Evolutionary conservation across 2,888 invertebrate genomes (phyloP).

Genomic region (Apotomis capreana): DNA sequence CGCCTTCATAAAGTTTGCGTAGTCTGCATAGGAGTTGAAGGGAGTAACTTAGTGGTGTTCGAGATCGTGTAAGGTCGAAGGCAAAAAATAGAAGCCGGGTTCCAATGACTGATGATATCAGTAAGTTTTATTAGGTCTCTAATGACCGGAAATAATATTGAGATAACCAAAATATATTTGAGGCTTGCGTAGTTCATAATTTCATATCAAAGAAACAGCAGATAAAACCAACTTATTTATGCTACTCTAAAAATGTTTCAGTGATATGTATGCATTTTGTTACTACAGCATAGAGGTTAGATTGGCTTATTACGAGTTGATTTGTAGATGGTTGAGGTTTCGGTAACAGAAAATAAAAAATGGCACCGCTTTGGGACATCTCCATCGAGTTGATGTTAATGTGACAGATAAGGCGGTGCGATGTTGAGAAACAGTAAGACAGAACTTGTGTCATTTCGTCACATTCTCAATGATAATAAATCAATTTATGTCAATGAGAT

Average conservation of each 20-base stretch:
- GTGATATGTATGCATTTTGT: conserved; percentile 7
- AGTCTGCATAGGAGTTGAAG: not conserved
- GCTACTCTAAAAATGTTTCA: not conserved
- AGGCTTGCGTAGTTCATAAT: conserved; percentile 35
- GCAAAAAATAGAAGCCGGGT: conserved; percentile 26
- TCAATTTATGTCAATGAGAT: conserved; percentile 77
- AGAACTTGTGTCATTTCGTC: conserved; percentile 64
- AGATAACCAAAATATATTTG: conserved; percentile 46
- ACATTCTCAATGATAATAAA: conserved; percentile 71
- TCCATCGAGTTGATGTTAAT: conserved; percentile 66
- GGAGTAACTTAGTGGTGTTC: too few species aligned
- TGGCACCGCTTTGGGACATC: conserved; percentile 47
- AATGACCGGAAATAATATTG: conserved; percentile 46
- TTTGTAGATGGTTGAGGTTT: not conserved
- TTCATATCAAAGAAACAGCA: conserved; percentile 31
- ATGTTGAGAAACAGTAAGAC: conserved; percentile 49
- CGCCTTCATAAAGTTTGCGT: not conserved
- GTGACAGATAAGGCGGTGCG: conserved; percentile 65
- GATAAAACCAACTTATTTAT: conserved; percentile 15
- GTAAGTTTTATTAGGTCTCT: conserved; percentile 41
- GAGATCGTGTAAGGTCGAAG: conserved; percentile 8
- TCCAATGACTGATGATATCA: conserved; percentile 45
- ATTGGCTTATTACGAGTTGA: not conserved
- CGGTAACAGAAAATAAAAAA: conserved; percentile 16
- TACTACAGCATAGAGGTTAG: not conserved